Base-by-base conservation (phyloP, 2,888 invertebrate species). In the Cyclophora punctaria region DNA sequence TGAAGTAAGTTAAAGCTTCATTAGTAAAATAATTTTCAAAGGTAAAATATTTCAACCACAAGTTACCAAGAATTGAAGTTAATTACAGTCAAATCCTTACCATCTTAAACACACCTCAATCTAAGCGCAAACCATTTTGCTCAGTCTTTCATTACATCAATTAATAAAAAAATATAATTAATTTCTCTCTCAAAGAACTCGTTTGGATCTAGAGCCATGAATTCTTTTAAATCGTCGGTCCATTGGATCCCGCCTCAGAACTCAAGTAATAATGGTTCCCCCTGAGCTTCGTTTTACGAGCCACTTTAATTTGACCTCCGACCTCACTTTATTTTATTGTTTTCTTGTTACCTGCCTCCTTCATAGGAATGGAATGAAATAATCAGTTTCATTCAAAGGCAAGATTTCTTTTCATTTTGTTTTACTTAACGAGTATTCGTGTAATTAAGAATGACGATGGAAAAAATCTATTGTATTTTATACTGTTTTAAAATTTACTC, bases 281-380 rank as follows among this genome's bases (percentile, higher is more conserved):
- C 48, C 50, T 58, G 56, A 57, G 59, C 55, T 51, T 49, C 53
- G 51, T 55, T 60, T 58, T 56, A 59, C 48, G 57, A 41, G 40
- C 56, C 52, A 57, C 52, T 55, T 59, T 55, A 55, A 56, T 59
- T 56, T 55, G 61, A 61, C 57, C 61, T 49, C 50, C 48, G 49
- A 57, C 61, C 56, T 59, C 53, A 57, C 56, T 57, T 55, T 42
- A 53, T 55, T 58, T 61, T 59, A 61, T 56, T 59, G 59, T 57
- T 57, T 59, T 54, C 51, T 54, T 56, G 57, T 59, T 58, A 55
- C 56, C 53, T 56, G 56, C 55, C 5, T 44, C 44, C 33, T 37
- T 57, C 55, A 52, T 50, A 52, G 57, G 56, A 43, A 37, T 44
- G 48, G 48, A 50, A 56, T 54, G 54, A 52, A 59, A 57, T 61